These are phyloP conservation scores for Sylvilagus floridanus DNA, from an alignment of 2,797 vertebrate genomes.

Conservation along the genomic window DNA sequence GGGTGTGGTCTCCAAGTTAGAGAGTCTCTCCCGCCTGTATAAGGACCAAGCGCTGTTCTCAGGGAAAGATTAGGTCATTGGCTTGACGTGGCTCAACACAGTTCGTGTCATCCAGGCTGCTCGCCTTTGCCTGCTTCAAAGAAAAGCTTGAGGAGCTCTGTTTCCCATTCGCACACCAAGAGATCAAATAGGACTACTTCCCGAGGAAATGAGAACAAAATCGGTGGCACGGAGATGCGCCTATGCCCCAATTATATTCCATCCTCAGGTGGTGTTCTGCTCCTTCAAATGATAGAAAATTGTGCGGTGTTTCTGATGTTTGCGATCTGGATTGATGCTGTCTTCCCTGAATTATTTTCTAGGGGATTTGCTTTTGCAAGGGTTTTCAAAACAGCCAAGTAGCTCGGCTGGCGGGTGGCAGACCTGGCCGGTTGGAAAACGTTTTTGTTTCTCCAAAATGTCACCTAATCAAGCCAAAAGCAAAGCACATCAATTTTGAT, in stretches of 20 bases:
- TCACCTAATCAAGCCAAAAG: neutral
- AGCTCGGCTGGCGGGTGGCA: neutral
- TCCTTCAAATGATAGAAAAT: conserved; percentile 73
- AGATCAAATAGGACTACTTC: conserved; percentile 83
- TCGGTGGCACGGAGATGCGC: conserved; percentile 77
- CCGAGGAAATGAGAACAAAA: conserved; percentile 77
- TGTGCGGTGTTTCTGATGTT: conserved; percentile 58
- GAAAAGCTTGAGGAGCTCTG: conserved; percentile 77
- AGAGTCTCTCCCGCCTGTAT: neutral
- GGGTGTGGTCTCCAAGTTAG: neutral
- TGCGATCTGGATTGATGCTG: conserved; percentile 43
- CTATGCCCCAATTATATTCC: conserved; percentile 78
- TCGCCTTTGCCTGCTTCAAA: conserved; percentile 74
- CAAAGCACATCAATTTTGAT: neutral
- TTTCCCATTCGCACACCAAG: conserved; percentile 73
- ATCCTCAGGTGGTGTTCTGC: conserved; percentile 69
- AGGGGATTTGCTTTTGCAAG: conserved; percentile 8
- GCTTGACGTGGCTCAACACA: conserved; percentile 35
- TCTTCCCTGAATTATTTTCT: conserved; percentile 69
- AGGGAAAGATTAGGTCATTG: conserved; percentile 12
- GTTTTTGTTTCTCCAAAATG: conserved; percentile 14
- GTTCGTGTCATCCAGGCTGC: conserved; percentile 70
- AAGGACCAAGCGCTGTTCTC: neutral
- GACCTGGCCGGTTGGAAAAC: conserved; percentile 50
- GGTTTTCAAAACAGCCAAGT: conserved; percentile 52